phyloP scores from a whole-genome alignment of 2,113 vertebrate species.

The Mastomys coucha region DNA sequence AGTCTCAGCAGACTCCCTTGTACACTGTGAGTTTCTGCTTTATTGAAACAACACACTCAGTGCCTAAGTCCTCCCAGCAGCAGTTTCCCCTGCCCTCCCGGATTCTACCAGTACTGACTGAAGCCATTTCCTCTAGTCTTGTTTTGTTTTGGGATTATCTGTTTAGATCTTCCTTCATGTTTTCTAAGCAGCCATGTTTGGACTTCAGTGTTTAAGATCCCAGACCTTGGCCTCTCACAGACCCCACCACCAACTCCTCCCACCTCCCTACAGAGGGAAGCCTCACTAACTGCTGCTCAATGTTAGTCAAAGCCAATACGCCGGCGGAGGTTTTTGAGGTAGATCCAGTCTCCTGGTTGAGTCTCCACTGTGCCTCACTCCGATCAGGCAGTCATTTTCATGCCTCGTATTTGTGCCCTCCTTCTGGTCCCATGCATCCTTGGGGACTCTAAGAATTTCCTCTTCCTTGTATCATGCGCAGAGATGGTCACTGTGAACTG shows the following conservation, averaged over 20 bases:
- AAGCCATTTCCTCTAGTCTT: background rate
- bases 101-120: too few species aligned
- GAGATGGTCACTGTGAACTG: background rate
- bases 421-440: background rate
- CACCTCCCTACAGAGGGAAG: background rate
- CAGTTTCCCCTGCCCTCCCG: accelerated
- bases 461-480: background rate
- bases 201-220: background rate
- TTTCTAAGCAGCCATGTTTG: accelerated
- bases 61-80: accelerated
- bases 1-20: too few species aligned
- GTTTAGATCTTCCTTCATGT: background rate
- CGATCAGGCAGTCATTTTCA: background rate
- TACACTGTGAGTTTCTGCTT: background rate
- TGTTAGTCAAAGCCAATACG: background rate
- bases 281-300: accelerated
- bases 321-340: background rate
- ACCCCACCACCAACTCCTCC: background rate
- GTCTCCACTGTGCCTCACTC: background rate
- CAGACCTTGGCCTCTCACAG: background rate
- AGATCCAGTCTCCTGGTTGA: background rate
- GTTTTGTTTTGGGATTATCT: background rate
- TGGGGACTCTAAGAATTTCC: background rate
- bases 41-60: background rate
- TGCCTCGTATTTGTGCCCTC: background rate